Evolutionary conservation across 2,888 invertebrate species (phyloP), one percentile per base, ranked within the genome.

Genomic region (Allygus modestus): DNA sequence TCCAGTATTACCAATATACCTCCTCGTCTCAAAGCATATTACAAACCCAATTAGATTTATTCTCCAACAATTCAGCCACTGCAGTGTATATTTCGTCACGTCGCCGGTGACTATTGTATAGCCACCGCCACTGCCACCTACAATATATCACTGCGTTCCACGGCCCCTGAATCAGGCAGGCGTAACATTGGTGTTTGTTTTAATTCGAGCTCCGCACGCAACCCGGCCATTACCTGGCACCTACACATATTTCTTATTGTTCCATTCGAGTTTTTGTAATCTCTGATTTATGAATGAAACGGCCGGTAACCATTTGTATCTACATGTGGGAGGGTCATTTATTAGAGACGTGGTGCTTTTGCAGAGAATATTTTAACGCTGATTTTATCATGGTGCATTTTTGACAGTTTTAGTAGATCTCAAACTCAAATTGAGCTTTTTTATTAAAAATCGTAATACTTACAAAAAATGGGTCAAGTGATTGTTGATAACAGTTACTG

Each of bases 241-340:
- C 28, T 65, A 65, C 65, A 65, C 65, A 65, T 65, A 65, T 65
- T 28, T 65, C 65, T 65, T 65, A 65, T 65, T 65, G 65, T 65
- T 65, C 65, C 65, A 65, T 15, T 28, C 20, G 28, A 65, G 65
- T 65, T 65, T 65, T 65, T 65, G 65, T 65, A 65, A 65, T 65
- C 65, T 65, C 31, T 65, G 65, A 65, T 65, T 65, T 65, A 65
- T 65, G 65, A 65, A 65, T 65, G 65, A 15, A 28, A 28, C 7
- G 65, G 4, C 65, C 11, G 65, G 65, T 65, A 65, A 65, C 65
- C 65, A 65, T 65, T 65, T 65, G 65, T 65, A 65, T 15, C 28
- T 65, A 15, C 65, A 65, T 28, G 65, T 65, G 65, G 65, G 65
- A 65, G 28, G 28, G 4, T 31, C 28, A 65, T 65, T 65, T 65